These are phyloP conservation scores for Hybos culiciformis DNA, from an alignment of 2,888 invertebrate genomes.

Conservation along the genomic window DNA sequence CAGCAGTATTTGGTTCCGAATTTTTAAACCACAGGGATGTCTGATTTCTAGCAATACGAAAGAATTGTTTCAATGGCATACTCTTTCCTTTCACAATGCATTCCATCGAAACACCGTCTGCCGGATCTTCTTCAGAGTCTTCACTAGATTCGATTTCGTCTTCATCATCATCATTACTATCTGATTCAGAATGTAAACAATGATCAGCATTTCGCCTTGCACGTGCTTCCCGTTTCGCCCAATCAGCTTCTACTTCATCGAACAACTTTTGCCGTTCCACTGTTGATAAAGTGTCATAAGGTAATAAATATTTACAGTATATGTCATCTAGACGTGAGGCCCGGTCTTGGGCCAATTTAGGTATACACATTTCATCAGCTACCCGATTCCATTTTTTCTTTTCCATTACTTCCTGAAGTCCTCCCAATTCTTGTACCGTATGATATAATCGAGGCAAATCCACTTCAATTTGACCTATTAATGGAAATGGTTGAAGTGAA, in stretches of 20 bases:
- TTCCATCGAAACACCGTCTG: conserved; percentile 44
- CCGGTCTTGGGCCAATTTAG: conserved; percentile 63
- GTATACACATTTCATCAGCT: conserved; percentile 76
- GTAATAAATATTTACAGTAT: conserved; percentile 80
- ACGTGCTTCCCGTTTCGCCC: conserved; percentile 51
- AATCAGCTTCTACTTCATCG: conserved; percentile 57
- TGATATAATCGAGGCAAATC: conserved; percentile 76
- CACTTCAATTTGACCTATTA: conserved; percentile 82
- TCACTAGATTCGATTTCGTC: conserved; percentile 34
- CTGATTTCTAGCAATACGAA: conserved; percentile 66
- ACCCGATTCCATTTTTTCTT: conserved; percentile 80
- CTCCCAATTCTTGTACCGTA: conserved; percentile 72
- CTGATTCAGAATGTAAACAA: conserved; percentile 33
- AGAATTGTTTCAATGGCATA: conserved; percentile 67
- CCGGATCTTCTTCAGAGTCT: conserved; percentile 45
- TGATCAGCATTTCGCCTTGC: conserved; percentile 37
- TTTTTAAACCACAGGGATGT: conserved; percentile 68
- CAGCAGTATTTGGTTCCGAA: conserved; percentile 47
- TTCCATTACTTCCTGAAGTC: conserved; percentile 72
- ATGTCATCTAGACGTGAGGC: conserved; percentile 74
- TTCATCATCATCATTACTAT: conserved; percentile 36
- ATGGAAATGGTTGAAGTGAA: conserved; percentile 57
- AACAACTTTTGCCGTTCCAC: conserved; percentile 62
- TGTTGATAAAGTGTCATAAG: conserved; percentile 72
- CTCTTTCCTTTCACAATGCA: conserved; percentile 69